These are phyloP conservation scores for Hemibagrus wyckioides DNA, from an alignment of 2,113 vertebrate genomes.

Conservation along the genomic window DNA sequence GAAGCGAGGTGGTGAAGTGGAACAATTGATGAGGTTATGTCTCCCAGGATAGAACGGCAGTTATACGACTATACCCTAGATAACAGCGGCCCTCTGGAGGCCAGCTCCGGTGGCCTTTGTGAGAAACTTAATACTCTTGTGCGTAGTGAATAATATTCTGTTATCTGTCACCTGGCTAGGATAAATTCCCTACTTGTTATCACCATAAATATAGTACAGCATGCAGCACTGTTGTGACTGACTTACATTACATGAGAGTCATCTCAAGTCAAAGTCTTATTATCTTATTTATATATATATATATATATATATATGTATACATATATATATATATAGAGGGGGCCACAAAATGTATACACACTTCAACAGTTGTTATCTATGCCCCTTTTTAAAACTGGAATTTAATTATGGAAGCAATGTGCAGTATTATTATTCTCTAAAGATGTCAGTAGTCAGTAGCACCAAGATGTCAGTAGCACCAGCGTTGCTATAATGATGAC, in stretches of 20 bases:
- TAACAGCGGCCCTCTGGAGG: constrained; percentile 43
- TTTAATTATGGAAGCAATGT: too few species aligned
- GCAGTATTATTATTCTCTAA: too few species aligned
- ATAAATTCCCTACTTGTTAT: constrained; percentile 16
- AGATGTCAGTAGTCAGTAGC: too few species aligned
- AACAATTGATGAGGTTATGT: constrained; percentile 34
- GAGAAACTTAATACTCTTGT: constrained; percentile 38
- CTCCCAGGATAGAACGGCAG: constrained; percentile 33
- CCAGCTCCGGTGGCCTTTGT: constrained; percentile 32
- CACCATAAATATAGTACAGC: constrained; percentile 4
- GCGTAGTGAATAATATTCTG: constrained; percentile 21
- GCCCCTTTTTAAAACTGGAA: too few species aligned
- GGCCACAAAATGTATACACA: too few species aligned
- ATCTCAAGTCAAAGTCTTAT: not conserved
- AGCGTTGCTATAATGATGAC: too few species aligned
- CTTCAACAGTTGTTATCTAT: too few species aligned
- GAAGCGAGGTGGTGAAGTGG: not conserved
- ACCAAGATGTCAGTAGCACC: too few species aligned
- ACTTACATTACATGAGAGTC: not conserved
- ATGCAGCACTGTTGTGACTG: not conserved
- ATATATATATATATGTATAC: too few species aligned
- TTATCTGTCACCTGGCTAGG: constrained; percentile 18
- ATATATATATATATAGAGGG: too few species aligned
- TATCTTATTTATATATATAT: too few species aligned
- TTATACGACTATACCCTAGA: constrained; percentile 15